Evolutionary conservation across 1,140 invertebrate species (phyloP).

Genomic region (Drosophila littoralis): DNA sequence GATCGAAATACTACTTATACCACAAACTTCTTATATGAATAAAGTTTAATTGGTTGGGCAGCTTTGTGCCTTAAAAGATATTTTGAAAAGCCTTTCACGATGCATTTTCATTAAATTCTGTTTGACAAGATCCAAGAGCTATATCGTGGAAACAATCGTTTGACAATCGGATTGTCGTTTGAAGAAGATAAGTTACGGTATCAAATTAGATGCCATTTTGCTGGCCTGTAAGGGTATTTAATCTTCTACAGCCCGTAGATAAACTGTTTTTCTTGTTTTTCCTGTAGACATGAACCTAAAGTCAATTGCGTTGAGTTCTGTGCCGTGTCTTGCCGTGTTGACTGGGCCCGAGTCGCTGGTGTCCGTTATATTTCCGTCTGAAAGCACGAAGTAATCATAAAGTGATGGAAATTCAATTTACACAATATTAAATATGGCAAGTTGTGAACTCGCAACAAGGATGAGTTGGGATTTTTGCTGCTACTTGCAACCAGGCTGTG

Average conservation of each 20-base stretch:
- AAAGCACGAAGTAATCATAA: constrained; percentile 79
- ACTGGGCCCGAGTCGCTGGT: constrained; percentile 15
- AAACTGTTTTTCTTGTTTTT: not conserved
- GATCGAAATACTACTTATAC: too few species aligned
- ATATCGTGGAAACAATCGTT: too few species aligned
- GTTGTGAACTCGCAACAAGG: constrained; percentile 19
- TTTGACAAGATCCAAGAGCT: too few species aligned
- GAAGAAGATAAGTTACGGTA: not conserved
- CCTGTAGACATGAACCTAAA: constrained; percentile 4
- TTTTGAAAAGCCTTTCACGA: too few species aligned
- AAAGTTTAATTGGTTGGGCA: too few species aligned
- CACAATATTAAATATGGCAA: constrained; percentile 78
- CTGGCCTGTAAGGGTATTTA: not conserved
- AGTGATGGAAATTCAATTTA: constrained; percentile 83
- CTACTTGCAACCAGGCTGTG: not conserved
- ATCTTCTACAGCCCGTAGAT: not conserved
- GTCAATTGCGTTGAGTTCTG: constrained; percentile 29
- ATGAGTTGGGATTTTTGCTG: not conserved
- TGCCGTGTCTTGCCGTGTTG: not conserved
- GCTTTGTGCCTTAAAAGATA: too few species aligned
- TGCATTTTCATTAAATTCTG: too few species aligned
- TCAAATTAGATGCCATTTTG: not conserved
- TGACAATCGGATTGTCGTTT: too few species aligned
- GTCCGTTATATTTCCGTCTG: constrained; percentile 59
- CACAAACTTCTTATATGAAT: too few species aligned